Evolutionary conservation across 2,113 vertebrate species (phyloP).

Genomic region (Sclerurus mexicanus): DNA sequence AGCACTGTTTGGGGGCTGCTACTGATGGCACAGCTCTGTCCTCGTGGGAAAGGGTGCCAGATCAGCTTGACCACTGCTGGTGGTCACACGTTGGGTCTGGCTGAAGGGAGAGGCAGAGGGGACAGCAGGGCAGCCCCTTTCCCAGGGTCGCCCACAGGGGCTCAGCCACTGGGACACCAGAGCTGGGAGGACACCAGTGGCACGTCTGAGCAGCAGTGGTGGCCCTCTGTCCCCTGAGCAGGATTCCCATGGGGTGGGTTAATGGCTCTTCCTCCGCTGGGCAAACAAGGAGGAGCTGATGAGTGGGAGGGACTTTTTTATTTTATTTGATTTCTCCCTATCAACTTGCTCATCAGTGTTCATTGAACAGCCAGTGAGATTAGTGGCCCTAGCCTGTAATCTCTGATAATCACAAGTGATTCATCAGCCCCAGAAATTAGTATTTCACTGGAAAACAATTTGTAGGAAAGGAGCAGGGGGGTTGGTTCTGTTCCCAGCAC

Average conservation of each 20-base stretch:
- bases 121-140: neutral
- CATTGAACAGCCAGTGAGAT: conserved; percentile 51
- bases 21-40: neutral
- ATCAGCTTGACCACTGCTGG: fast-evolving
- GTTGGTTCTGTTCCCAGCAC: neutral
- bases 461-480: neutral
- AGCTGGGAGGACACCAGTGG: neutral
- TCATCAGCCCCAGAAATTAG: conserved; percentile 61
- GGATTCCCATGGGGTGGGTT: neutral
- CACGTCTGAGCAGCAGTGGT: neutral
- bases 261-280: neutral
- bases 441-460: conserved; percentile 20
- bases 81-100: neutral
- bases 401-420: conserved; percentile 61
- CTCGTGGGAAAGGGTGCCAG: fast-evolving
- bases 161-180: fast-evolving
- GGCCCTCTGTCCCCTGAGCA: neutral
- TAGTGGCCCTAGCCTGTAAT: conserved; percentile 57
- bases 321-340: conserved; percentile 39
- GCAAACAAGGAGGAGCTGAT: conserved; percentile 38
- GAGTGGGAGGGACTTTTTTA: conserved; percentile 6
- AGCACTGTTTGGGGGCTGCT: neutral
- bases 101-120: neutral
- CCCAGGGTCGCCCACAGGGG: neutral
- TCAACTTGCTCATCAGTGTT: conserved; percentile 65